Evolutionary conservation across 2,113 vertebrate genomes (phyloP).

Genomic region (Eulacestoma nigropectus): DNA sequence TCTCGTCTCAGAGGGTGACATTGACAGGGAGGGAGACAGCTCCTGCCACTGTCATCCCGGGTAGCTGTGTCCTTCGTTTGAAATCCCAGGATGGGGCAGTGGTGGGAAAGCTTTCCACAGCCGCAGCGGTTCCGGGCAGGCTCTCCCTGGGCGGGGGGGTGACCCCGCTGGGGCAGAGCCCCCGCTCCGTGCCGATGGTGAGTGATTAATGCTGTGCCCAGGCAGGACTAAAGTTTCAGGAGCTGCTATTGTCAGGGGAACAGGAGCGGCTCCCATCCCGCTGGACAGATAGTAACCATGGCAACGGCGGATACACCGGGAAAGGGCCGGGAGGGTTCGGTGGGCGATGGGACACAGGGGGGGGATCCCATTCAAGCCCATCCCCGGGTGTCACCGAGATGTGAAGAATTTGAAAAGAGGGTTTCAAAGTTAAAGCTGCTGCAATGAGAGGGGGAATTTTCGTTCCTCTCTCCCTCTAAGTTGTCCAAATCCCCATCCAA

Average conservation of each 20-base stretch:
- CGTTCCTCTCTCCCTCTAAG: background rate
- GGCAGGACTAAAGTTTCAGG: constrained; percentile 18
- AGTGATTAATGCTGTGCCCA: background rate
- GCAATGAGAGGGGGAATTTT: background rate
- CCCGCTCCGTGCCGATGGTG: background rate
- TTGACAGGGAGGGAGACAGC: fast-evolving
- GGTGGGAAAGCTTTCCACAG: background rate
- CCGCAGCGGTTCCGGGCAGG: background rate
- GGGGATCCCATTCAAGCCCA: background rate
- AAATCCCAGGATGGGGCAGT: background rate
- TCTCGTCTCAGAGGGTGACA: fast-evolving
- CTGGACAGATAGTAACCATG: constrained; percentile 19
- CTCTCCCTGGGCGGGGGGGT: background rate
- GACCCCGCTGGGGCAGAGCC: background rate
- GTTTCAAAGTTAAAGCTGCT: background rate
- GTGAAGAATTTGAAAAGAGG: background rate
- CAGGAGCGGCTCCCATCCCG: background rate
- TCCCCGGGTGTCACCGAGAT: background rate
- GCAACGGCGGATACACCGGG: background rate
- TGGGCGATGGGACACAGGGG: background rate
- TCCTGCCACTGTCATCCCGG: fast-evolving
- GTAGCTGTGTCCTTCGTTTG: fast-evolving
- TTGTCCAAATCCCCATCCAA: background rate
- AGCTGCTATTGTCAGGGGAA: constrained; percentile 26
- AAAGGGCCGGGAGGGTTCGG: background rate